Evolutionary conservation across 2,797 vertebrate species (phyloP).

Genomic region (Bradypodion ventrale): DNA sequence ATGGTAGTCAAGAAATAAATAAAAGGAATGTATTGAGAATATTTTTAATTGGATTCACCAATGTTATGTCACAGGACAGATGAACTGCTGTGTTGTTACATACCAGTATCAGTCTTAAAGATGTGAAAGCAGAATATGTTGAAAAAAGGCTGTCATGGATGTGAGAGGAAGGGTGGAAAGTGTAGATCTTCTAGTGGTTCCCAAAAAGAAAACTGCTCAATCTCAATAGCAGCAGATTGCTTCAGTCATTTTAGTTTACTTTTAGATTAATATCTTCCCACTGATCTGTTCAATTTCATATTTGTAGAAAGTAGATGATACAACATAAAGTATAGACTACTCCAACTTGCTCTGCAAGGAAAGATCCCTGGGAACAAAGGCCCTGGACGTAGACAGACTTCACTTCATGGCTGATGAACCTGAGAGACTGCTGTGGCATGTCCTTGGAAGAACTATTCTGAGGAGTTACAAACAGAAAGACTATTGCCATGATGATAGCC

Average conservation of each 20-base stretch:
- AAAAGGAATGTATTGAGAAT: constrained; percentile 48
- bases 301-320: not conserved
- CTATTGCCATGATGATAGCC: no score
- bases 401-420: no score
- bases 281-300: not conserved
- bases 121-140: not conserved
- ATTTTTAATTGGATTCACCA: constrained; percentile 50
- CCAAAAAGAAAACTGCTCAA: not conserved
- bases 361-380: no score
- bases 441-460: no score
- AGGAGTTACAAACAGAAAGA: no score
- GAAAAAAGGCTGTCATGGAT: not conserved
- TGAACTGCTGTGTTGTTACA: not conserved
- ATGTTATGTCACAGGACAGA: constrained; percentile 33
- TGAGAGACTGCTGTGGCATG: no score
- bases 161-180: not conserved
- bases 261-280: not conserved
- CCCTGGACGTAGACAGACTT: no score
- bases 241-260: not conserved
- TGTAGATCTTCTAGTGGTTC: not conserved
- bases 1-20: constrained; percentile 2
- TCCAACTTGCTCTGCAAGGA: no score
- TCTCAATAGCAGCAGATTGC: not conserved
- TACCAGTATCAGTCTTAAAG: not conserved
- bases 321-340: no score